Evolutionary conservation across 2,888 invertebrate genomes (phyloP), one percentile per base, ranked within the genome.

Genomic region (Clostera curtula): DNA sequence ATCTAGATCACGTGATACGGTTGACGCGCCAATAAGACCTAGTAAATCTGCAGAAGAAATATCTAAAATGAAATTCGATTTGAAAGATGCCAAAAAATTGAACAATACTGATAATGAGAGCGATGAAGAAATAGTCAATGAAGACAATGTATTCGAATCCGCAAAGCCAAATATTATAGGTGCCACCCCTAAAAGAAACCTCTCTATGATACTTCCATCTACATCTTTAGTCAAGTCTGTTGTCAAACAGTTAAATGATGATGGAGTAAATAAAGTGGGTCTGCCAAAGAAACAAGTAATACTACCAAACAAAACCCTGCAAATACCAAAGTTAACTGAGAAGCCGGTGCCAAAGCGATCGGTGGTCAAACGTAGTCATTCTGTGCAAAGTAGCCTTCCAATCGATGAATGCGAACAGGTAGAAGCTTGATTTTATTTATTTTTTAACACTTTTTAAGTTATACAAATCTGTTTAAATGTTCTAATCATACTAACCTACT

Each of bases 311-410:
- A 80, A 73, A 50, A 74, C 76, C 1, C 59, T 85, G 46, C 84
- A 85, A 66, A 84, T 85, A 72, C 85, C 85, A 63, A 84, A 84
- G 53, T 40, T 85, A 25, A 49, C 63, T 16, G 83, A 84, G 41
- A 83, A 77, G 46, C 85, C 85, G 1, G 64, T 85, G 49, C 85
- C 85, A 64, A 85, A 82, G 67, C 70, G 66, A 45, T 68, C 66
- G 31, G 48, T 72, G 33, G 60, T 80, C 16, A 70, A 64, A 56
- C 74, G 82, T 52, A 80, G 83, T 50, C 71, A 76, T 48, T 83
- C 83, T 5, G 77, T 79, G 24, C 77, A 79, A 52, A 72, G 68
- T 64, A 67, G 55, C 46, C 45, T 76, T 29, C 61, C 67, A 36
- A 43, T 57, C 43, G 61, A 52, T 49, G 69, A 74, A 56, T 66